Evolutionary conservation across 2,113 vertebrate species (phyloP).

Genomic region (Semicossyphus pulcher): DNA sequence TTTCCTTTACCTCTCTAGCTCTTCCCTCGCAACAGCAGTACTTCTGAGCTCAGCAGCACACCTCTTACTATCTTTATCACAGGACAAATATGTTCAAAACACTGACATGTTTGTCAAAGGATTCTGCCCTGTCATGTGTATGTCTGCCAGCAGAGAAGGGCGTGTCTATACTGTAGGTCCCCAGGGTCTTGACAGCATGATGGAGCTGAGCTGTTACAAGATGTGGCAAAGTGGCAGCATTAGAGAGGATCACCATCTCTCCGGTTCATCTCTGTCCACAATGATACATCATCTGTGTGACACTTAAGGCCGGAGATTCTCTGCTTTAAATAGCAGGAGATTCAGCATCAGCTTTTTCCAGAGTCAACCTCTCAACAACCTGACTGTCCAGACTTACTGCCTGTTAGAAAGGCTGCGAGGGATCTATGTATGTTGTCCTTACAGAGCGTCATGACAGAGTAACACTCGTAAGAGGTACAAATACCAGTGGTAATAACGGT

Average conservation of each 20-base stretch:
- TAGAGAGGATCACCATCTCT: slow-evolving; percentile 12
- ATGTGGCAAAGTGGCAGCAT: slow-evolving; percentile 53
- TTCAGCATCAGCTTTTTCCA: slow-evolving; percentile 53
- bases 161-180: not conserved
- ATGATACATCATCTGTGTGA: slow-evolving; percentile 56
- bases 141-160: not conserved
- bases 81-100: slow-evolving; percentile 5
- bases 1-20: not conserved
- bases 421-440: not conserved
- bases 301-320: slow-evolving; percentile 25
- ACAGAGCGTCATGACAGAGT: not conserved
- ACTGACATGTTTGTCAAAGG: not conserved
- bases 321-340: slow-evolving; percentile 61
- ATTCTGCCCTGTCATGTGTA: slow-evolving; percentile 1
- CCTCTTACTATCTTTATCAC: not conserved
- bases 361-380: slow-evolving; percentile 21
- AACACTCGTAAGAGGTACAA: not conserved
- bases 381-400: not conserved
- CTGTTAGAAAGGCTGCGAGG: slow-evolving; percentile 20
- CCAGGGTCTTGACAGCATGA: not conserved
- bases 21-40: not conserved
- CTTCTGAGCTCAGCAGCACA: slow-evolving; percentile 6
- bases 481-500: no score
- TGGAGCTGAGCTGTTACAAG: slow-evolving; percentile 40
- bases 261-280: slow-evolving; percentile 28